phyloP scores from a whole-genome alignment of 2,113 vertebrate species.

The Microcebus griseorufus region DNA sequence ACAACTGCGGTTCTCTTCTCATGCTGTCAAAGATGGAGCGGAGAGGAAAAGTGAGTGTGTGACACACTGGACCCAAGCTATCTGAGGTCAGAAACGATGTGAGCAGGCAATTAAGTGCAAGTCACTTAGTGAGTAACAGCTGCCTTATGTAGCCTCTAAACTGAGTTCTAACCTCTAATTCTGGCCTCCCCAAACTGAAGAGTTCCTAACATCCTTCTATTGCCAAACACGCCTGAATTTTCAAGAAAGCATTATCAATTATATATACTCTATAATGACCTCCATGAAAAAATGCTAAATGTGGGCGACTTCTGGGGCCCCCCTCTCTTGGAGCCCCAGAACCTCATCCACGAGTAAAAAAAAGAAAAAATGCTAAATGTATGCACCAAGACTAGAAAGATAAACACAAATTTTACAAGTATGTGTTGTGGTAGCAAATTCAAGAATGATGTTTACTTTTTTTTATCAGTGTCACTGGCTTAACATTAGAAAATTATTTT shows the following conservation, averaged over 20 bases:
- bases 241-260: not conserved
- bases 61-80: not conserved
- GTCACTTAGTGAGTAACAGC: not conserved
- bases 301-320: too few relatives aligned
- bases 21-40: not conserved
- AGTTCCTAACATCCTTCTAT: fast-evolving
- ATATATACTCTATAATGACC: not conserved
- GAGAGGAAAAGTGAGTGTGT: not conserved
- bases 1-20: not conserved
- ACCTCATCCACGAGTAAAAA: too few relatives aligned
- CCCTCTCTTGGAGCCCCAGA: too few relatives aligned
- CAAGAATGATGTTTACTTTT: not conserved
- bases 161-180: not conserved
- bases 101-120: not conserved
- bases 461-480: not conserved
- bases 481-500: not conserved
- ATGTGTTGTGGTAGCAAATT: not conserved
- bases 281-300: not conserved
- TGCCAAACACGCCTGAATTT: not conserved
- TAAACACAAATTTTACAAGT: not conserved
- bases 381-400: not conserved
- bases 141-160: not conserved
- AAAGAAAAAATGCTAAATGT: not conserved
- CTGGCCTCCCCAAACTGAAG: too few relatives aligned
- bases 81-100: not conserved